A percentile compares a stretch with the other conserved stretches of the same genome.
phyloP scores from a whole-genome alignment of 2,888 invertebrate species.

The Gari tellinella region DNA sequence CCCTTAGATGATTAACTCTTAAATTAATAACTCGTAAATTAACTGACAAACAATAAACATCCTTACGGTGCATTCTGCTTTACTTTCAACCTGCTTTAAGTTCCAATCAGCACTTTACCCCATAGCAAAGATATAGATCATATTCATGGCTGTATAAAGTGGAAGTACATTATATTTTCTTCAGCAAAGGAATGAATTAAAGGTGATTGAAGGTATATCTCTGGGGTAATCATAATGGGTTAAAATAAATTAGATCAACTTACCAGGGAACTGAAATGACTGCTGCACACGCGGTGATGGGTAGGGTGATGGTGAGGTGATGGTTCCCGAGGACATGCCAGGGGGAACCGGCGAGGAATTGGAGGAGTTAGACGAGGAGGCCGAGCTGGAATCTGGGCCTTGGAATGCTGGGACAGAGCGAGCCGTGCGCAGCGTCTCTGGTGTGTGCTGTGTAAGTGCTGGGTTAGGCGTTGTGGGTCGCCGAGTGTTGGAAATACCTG shows the following conservation, averaged over 20 bases:
- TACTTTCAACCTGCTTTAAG: too few species aligned
- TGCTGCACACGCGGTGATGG: slow-evolving; percentile 69
- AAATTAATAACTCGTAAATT: too few species aligned
- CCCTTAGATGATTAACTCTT: too few species aligned
- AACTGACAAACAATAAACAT: too few species aligned
- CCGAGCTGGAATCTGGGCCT: slow-evolving; percentile 88
- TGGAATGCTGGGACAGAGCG: slow-evolving; percentile 52
- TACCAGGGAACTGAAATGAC: slow-evolving; percentile 92
- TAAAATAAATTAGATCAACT: background rate
- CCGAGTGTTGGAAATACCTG: slow-evolving; percentile 74
- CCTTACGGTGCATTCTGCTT: too few species aligned
- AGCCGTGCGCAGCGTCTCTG: slow-evolving; percentile 61
- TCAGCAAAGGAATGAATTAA: too few species aligned
- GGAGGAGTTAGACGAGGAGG: slow-evolving; percentile 98
- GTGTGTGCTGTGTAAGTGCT: slow-evolving; percentile 45
- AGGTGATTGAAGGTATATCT: too few species aligned
- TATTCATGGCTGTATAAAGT: too few species aligned
- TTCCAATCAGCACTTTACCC: too few species aligned
- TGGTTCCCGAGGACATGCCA: slow-evolving; percentile 85
- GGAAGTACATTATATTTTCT: too few species aligned
- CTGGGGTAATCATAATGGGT: too few species aligned
- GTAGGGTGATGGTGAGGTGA: slow-evolving; percentile 83
- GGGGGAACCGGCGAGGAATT: slow-evolving; percentile 95
- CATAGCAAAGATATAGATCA: too few species aligned
- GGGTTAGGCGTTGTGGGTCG: slow-evolving; percentile 64